Base-by-base conservation (phyloP, 2,888 invertebrate genomes). In the Diloba caeruleocephala region DNA sequence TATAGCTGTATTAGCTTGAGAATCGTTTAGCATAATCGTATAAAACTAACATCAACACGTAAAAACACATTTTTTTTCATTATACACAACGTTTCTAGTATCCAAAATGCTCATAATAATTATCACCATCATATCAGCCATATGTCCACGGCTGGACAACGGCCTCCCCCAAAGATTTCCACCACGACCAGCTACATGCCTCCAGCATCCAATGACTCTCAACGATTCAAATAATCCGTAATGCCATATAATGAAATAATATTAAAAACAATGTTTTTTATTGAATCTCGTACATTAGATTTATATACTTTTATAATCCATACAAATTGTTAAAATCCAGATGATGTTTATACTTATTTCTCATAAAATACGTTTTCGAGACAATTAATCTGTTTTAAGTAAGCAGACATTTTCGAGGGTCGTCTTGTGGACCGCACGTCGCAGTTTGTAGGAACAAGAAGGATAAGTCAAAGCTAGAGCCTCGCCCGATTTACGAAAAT, bases 11-110 rank as follows among this genome's bases (percentile, higher is more conserved):
- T n/a, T n/a, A 71, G 71, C 63, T 62, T 53, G 36, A 32, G 52
- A 48, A 50, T 41, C 50, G 49, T 62, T 69, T 66, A 69, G 51
- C 55, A 63, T 60, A 63, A 36, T 34, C 49, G 10, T 49, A 60
- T 63, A 63, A 60, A 59, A 56, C 49, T 55, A 63, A 56, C 49
- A 60, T 49, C 49, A 56, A 43, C 33, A 41, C 14, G 19, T 26
- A 41, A 42, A 56, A 60, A 50, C 50, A 28, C 7, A 57, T 28
- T 43, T 19, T 56, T 38, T 42, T 28, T 14, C 36, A 56, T 29
- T 15, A 54, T 6, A 38, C 21, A 37, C 28, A 41, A 25, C 26
- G 10, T 13, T 21, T 14, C n/a, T n/a, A n/a, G n/a, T n/a, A n/a
- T n/a, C n/a, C n/a, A n/a, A n/a, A n/a, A n/a, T n/a, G n/a, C n/a